Conservation (phyloP, 2,888 invertebrate genomes). For the Coronaproctus castanopsis region DNA sequence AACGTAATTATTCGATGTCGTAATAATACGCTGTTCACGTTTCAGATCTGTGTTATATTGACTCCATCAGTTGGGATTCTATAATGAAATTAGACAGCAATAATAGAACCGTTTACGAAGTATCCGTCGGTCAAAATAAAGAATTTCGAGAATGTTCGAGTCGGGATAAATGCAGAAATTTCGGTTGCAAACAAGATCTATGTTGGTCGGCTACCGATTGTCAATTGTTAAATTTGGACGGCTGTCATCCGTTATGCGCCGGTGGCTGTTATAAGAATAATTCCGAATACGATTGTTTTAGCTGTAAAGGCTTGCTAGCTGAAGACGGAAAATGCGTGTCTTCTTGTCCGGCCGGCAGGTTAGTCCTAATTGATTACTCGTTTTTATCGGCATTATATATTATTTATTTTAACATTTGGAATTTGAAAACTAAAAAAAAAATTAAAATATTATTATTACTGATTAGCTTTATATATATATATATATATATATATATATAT, state of each 20-base stretch:
- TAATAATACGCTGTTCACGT: too few relatives aligned
- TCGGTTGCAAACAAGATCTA: slow-evolving; percentile 9
- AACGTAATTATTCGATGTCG: too few relatives aligned
- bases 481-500: too few relatives aligned
- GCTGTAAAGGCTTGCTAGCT: slow-evolving; percentile 17
- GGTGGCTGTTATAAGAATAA: slow-evolving; percentile 14
- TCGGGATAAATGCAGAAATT: slow-evolving; percentile 3
- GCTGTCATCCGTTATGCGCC: slow-evolving; percentile 16
- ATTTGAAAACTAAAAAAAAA: too few relatives aligned
- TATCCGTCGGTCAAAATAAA: slow-evolving; percentile 6
- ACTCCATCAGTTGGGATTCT: slow-evolving; percentile 45
- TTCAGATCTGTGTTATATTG: slow-evolving; percentile 47
- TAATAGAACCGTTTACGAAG: slow-evolving; percentile 10
- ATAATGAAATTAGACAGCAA: slow-evolving; percentile 26
- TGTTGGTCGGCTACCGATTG: slow-evolving; percentile 9
- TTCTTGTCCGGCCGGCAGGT: slow-evolving; percentile 46
- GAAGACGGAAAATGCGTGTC: slow-evolving; percentile 19
- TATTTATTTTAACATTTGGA: too few relatives aligned
- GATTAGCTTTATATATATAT: too few relatives aligned
- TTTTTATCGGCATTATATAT: too few relatives aligned
- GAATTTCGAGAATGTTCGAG: background rate
- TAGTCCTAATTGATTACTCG: slow-evolving; percentile 25
- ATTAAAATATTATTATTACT: too few relatives aligned
- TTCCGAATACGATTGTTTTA: slow-evolving; percentile 18
- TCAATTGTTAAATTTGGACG: slow-evolving; percentile 24